Evolutionary conservation across 2,113 vertebrate species (phyloP), one percentile per base, ranked within the genome.

Genomic region (Arenaria interpres): DNA sequence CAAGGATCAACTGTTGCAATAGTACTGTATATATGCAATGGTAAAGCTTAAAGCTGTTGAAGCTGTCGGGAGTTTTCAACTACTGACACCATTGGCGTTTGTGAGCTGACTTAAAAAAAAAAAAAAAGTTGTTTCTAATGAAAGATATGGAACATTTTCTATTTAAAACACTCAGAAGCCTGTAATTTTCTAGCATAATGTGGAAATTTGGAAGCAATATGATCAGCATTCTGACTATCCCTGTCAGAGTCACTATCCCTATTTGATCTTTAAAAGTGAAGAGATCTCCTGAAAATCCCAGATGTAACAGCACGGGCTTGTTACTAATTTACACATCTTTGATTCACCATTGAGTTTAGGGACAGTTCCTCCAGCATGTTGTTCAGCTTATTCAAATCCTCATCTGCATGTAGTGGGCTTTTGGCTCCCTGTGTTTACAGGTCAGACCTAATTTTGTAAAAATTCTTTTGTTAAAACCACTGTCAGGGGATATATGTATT

Each of bases 1-100:
- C 0, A 0, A 63, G 79, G 53, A 86, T 41, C 45, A 62, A 2
- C 63, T 59, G 43, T 80, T 1, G 0, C 51, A 59, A 2, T 71
- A 53, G 63, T 54, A 2, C 17, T 69, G 35, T 30, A 17, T 63
- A 46, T 33, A 28, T 33, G 33, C 35, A 68, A 6, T 69, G 62
- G 28, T 72, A 25, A 89, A 85, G 33, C 77, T 59, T 56, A 57
- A 80, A 78, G 60, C 69, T 74, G 32, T 43, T 67, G 17, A 85
- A 92, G 74, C 72, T 60, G 39, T 76, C 59, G 80, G 60, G 37
- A 71, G 14, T 82, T 89, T 85, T 68, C 51, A 78, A 3, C 89
- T 78, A 1, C 35, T 43, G 60, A 43, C 30, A 54, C 32, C 28
- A 30, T 5, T 76, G 48, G 18, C 23, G 4, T 60, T 43, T 64